These are phyloP conservation scores for Sebastes kiyomatsui DNA, from an alignment of 2,797 vertebrate species.

Conservation along the genomic window DNA sequence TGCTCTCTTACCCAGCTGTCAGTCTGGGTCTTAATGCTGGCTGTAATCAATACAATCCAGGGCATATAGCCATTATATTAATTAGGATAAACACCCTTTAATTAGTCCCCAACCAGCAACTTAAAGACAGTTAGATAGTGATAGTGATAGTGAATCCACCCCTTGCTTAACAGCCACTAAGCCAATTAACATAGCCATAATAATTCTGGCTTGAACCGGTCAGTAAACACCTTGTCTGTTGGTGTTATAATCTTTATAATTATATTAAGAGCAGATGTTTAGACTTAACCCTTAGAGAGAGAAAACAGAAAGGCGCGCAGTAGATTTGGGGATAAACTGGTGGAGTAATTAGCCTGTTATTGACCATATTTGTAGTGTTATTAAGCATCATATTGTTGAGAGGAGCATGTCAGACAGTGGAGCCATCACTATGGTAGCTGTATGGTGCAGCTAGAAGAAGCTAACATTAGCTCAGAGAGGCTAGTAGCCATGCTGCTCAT, in stretches of 20 bases:
- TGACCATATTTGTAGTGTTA: neutral
- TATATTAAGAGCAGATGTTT: neutral
- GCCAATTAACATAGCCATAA: slow-evolving; percentile 72
- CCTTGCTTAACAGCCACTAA: slow-evolving; percentile 47
- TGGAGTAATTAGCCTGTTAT: neutral
- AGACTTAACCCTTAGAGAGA: neutral
- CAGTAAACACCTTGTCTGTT: slow-evolving; percentile 8
- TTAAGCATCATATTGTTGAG: fast-evolving
- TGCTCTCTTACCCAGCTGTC: neutral
- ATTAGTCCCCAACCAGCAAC: slow-evolving; percentile 1
- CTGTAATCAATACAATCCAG: neutral
- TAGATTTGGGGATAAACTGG: neutral
- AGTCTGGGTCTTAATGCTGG: neutral
- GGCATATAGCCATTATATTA: neutral
- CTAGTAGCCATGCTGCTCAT: too few relatives aligned
- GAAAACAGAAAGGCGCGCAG: slow-evolving; percentile 15
- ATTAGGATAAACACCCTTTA: slow-evolving; percentile 3
- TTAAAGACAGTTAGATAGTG: neutral
- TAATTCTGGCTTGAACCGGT: slow-evolving; percentile 75
- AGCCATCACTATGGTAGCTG: neutral
- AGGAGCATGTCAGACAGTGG: neutral
- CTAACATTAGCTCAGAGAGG: too few relatives aligned
- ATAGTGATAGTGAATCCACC: neutral
- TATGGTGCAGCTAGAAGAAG: too few relatives aligned
- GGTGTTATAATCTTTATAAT: neutral